Evolutionary conservation across 2,113 vertebrate genomes (phyloP), one percentile per base, ranked within the genome.

Genomic region (Trinectes maculatus): DNA sequence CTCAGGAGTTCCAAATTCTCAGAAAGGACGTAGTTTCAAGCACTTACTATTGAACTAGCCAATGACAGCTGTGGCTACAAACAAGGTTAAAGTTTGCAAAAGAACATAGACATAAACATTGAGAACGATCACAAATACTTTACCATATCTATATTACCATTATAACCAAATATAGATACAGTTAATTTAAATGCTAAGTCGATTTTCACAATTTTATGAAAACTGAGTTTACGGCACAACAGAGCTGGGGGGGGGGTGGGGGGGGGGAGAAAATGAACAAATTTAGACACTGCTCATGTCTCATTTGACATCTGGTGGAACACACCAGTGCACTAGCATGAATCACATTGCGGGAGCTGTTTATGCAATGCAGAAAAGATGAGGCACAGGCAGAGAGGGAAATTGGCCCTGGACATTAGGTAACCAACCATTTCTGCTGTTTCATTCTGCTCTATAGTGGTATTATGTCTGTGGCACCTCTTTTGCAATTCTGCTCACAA

Each of bases 241-340:
- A 34, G 5, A 44, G 25, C 49, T 19, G 18, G 18, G 66, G 18
- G 18, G 66, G 1, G 59, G 26, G 36, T 65, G 7, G 26, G 34
- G 16, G 22, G 63, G 54, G 11, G 25, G 7, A 24, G 49, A 57
- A 34, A 60, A 64, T 60, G 22, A 68, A 47, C 48, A 34, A 28
- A 57, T 64, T 19, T 36, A 40, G 55, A 60, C 37, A 18, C 55
- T 51, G 46, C 49, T 70, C 40, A n/a, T 48, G 52, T 77, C 25
- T 74, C 24, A 18, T 56, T 21, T 67, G 55, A 55, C 53, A 52
- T 33, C 53, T 79, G 68, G 44, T 53, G 71, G 42, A 65, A 69
- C 51, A 55, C 40, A 59, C 37, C 3, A 19, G 51, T 46, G 25
- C 31, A 46, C n/a, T 15, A 24, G 55, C 31, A 71, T 68, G 49